These are phyloP conservation scores for Irena cyanogastra DNA, from an alignment of 2,113 vertebrate species.

Conservation along the genomic window DNA sequence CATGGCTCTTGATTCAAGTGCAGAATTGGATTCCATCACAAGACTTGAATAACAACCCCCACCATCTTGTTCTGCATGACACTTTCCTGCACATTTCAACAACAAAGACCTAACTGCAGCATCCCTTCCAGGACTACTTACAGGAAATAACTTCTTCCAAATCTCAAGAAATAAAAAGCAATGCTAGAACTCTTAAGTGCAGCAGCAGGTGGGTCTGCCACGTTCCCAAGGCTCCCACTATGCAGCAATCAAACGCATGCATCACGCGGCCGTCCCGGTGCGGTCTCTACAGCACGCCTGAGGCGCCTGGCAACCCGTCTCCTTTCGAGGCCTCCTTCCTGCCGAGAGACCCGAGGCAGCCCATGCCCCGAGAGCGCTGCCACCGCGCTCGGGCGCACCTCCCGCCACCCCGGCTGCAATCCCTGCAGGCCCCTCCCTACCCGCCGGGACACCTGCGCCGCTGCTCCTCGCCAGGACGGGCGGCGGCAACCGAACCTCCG, in stretches of 20 bases:
- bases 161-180: not conserved
- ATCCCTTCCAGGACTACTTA: not conserved
- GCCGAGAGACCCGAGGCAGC: too few relatives aligned
- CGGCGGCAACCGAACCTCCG: rapidly evolving
- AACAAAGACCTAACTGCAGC: not conserved
- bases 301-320: too few relatives aligned
- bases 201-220: rapidly evolving
- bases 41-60: not conserved
- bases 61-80: rapidly evolving
- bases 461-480: not conserved
- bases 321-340: not conserved
- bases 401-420: not conserved
- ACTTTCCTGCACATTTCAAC: not conserved
- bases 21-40: not conserved
- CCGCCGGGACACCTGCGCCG: not conserved
- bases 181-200: rapidly evolving
- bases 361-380: not conserved
- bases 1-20: constrained; percentile 35
- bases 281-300: not conserved
- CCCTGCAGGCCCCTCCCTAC: not conserved
- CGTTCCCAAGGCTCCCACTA: rapidly evolving
- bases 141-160: not conserved
- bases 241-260: rapidly evolving
- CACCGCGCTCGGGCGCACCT: too few relatives aligned
- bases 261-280: too few relatives aligned